Conservation (phyloP, 1,140 invertebrate species). For the Saccostrea cuccullata region DNA sequence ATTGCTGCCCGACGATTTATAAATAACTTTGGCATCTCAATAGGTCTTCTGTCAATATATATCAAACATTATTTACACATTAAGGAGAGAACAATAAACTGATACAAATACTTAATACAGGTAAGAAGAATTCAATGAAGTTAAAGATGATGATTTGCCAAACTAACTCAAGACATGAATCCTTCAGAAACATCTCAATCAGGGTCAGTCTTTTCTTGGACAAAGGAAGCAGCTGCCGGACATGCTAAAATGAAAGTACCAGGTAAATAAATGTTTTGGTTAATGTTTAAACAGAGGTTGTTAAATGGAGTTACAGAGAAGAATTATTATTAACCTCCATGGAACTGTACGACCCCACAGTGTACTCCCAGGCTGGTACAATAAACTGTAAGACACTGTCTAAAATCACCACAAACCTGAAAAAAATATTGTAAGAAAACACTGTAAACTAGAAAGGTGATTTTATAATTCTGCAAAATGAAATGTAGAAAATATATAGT, state of each 20-base stretch:
- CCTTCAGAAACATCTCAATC: constrained; percentile 75
- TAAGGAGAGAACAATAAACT: background rate
- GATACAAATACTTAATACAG: background rate
- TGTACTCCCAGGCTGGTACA: constrained; percentile 76
- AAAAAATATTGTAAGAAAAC: constrained; percentile 49
- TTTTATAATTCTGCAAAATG: too few relatives aligned
- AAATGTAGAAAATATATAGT: too few relatives aligned
- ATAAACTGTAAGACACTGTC: constrained; percentile 76
- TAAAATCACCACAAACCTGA: constrained; percentile 73
- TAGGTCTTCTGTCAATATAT: constrained; percentile 60
- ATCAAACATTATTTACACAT: background rate
- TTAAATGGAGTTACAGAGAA: background rate
- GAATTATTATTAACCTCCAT: constrained; percentile 49
- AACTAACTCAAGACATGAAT: constrained; percentile 74
- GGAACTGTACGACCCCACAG: constrained; percentile 68
- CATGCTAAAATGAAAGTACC: constrained; percentile 67
- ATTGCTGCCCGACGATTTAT: constrained; percentile 75
- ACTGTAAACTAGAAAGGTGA: too few relatives aligned
- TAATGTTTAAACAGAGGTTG: background rate
- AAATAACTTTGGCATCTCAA: constrained; percentile 73
- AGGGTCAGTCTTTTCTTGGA: constrained; percentile 75
- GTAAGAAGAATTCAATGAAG: background rate
- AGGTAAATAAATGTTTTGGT: background rate
- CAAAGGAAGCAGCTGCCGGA: constrained; percentile 74
- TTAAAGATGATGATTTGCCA: background rate